Evolutionary conservation across 2,797 vertebrate genomes (phyloP), one percentile per base, ranked within the genome.

Genomic region (Chanos chanos): DNA sequence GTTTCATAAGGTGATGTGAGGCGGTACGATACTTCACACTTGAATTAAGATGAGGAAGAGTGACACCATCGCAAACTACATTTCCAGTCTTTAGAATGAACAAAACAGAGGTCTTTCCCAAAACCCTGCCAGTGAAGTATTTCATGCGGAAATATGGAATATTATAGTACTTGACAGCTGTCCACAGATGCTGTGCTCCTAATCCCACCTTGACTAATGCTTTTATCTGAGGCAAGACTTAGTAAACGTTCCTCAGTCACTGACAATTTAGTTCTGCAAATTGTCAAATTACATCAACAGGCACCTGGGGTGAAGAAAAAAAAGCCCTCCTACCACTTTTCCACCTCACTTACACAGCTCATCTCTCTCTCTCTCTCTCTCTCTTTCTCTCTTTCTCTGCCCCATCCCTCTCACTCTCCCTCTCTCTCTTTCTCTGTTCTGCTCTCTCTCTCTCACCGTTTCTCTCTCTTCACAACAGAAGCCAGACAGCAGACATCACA

Each of bases 401-500:
- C 16, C 33, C 56, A 30, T 13, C 3, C 3, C 13, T 18, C n/a
- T 30, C 27, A 24, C 16, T 30, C 4, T 55, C 16, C 8, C 16
- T 39, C 9, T 7, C 12, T 4, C 3, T 41, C 10, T 16, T 10
- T 30, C 54, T 16, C 9, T 8, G 36, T 7, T 16, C 19, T 19
- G n/a, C 33, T 22, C 22, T 3, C 24, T 12, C 24, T 61, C 51
- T 54, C 6, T 19, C 22, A n/a, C 12, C 13, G 1, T 48, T 61
- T 66, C 75, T 75, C 69, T 24, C 19, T 71, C 73, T 71, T 73
- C 69, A 61, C 27, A 61, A 55, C 27, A 48, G 51, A 43, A 66
- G 74, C 71, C 61, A 67, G 8, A 60, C 31, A 62, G 53, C 65
- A 48, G 56, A 30, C 64, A 54, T 45, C 55, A 54, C 71, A 76